Evolutionary conservation across 2,888 invertebrate genomes (phyloP), one percentile per base, ranked within the genome.

Genomic region (Uropetala carovei): DNA sequence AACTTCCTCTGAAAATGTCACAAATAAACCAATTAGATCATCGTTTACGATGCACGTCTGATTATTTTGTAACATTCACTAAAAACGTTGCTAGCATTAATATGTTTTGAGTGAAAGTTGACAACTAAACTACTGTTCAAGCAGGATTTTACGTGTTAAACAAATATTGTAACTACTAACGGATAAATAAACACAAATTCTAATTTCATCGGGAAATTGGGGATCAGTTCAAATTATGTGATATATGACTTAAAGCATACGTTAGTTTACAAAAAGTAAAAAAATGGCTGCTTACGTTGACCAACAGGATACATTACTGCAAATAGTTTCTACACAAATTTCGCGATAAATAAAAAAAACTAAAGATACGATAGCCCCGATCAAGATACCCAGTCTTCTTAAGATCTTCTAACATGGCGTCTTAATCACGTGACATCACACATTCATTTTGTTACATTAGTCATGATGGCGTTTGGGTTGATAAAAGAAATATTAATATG

Each of bases 261-360:
- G 75, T 75, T 75, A 75, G 75, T 75, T 75, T 75, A 75, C 22
- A 75, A 75, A 75, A 13, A 75, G 27, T 75, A 22, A 75, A 27
- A 84, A 60, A 43, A 16, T 81, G 68, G 85, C 81, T 95, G 96
- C 96, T 96, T 96, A 96, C 96, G 96, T 95, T 96, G 96, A 95
- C 96, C 96, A 95, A 96, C 96, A 94, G 96, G 96, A 96, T 96
- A 96, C 97, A 97, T 97, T 95, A 95, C 95, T 92, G 92, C 58
- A 68, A 84, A 92, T 86, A 92, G 82, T 91, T 86, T 75, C 83
- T 60, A 92, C 92, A 93, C 92, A 92, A 92, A 93, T 93, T 93
- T 92, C 92, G 92, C 92, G 84, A 75, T 59, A 92, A 59, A 92
- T 83, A 83, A 83, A 92, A 92, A 89, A 89, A 89, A 89, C 64